Conservation (phyloP, 1,140 invertebrate species). For the Bombus difficillimus region DNA sequence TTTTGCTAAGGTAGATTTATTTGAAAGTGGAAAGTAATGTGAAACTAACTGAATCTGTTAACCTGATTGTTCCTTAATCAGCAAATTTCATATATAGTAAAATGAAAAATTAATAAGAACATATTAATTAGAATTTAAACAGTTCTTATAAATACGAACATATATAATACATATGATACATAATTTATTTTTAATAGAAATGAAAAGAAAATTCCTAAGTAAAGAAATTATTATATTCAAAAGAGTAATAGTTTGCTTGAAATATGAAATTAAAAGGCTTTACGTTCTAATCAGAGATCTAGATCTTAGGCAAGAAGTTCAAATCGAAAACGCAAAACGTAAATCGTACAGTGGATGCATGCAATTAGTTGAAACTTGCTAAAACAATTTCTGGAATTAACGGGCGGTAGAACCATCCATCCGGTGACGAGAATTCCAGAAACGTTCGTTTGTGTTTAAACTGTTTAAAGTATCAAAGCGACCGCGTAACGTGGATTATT, state of each 20-base stretch:
- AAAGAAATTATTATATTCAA: too few species aligned
- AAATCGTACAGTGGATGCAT: background rate
- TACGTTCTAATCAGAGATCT: background rate
- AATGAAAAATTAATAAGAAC: too few species aligned
- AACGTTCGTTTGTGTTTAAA: conserved; percentile 7
- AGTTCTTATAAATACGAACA: too few species aligned
- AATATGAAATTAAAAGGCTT: background rate
- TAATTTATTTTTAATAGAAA: too few species aligned
- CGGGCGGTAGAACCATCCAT: background rate
- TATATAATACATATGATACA: too few species aligned
- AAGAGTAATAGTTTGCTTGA: background rate
- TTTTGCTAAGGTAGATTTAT: background rate
- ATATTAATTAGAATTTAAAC: too few species aligned
- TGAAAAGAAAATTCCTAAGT: too few species aligned
- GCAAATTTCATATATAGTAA: too few species aligned
- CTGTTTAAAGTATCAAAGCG: conserved; percentile 2
- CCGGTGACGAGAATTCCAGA: background rate
- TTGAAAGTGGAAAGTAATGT: background rate
- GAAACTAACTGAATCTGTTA: too few species aligned
- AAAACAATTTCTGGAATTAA: conserved; percentile 10
- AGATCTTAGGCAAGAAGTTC: background rate
- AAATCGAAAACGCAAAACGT: background rate
- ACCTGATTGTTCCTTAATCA: too few species aligned
- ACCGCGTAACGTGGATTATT: conserved; percentile 21
- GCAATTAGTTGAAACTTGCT: background rate